phyloP scores from a whole-genome alignment of 2,888 invertebrate species.

The Gibbula magus region DNA sequence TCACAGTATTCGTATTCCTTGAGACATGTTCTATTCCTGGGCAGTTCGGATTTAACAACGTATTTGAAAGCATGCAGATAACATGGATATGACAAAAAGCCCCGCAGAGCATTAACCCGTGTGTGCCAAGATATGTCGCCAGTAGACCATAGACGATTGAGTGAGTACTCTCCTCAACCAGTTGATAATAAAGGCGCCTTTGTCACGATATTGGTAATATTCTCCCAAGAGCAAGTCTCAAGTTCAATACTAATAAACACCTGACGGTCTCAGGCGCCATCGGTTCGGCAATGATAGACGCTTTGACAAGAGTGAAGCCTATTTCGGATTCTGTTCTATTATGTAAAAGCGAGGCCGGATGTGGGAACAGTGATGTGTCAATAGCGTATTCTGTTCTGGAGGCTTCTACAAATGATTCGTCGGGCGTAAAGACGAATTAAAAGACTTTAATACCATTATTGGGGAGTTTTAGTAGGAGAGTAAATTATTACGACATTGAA shows the following conservation, averaged over 20 bases:
- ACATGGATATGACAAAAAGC: no score
- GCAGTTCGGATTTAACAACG: no score
- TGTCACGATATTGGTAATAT: not conserved
- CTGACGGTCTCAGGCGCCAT: not conserved
- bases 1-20: no score
- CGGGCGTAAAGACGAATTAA: not conserved
- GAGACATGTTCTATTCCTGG: no score
- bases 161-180: not conserved
- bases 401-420: not conserved
- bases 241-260: not conserved
- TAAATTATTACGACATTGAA: not conserved
- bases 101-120: no score
- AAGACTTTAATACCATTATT: not conserved
- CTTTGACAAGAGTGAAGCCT: not conserved
- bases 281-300: not conserved
- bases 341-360: not conserved
- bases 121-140: no score
- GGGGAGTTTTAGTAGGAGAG: not conserved
- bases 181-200: not conserved
- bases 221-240: not conserved
- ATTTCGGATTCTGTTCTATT: not conserved
- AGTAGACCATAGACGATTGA: no score
- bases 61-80: no score
- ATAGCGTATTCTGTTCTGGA: not conserved
- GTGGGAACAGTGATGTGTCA: not conserved